Base-by-base conservation (phyloP, 2,113 vertebrate species). In the Dipodomys merriami region DNA sequence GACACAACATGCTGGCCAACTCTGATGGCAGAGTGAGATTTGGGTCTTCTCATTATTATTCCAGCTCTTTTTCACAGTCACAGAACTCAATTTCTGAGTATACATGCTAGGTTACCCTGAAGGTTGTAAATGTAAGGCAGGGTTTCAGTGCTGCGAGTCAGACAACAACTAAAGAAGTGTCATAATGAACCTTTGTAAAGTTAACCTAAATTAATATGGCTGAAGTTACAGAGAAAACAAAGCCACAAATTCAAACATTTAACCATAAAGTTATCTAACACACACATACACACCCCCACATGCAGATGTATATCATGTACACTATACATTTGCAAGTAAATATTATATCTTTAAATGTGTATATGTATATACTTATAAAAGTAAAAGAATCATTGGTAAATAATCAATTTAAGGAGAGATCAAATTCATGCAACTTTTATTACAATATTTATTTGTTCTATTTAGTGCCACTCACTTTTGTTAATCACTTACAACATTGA, bases 41-140 rank as follows among this genome's bases (percentile, higher is more conserved):
- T 92, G 27, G 74, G 73, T 79, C 30, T 89, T 84, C 53, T 85
- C 67, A 80, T 95, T 95, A 95, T 89, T 76, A 95, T 67, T 71
- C 91, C 83, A 94, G 94, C 16, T 93, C 78, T 85, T 74, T 29
- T 15, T 83, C 72, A 88, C 1, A 15, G 69, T 29, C 5, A 10
- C 11, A 46, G 60, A 33, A 49, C 91, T 84, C 91, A 72, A 12
- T 90, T 81, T 65, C 30, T 94, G 25, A 76, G 7, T 60, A 20
- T 39, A 83, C 64, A 76, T 7, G 6, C 92, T n/a, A 4, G 23
- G 11, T 88, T 85, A 90, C 86, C 44, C 16, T 91, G 39, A 76
- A 92, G 84, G 67, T 79, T 93, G 22, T 25, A 74, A 95, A 6
- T 18, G 95, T 9, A 53, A 81, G 64, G 33, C 72, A 91, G n/a